Evolutionary conservation across 2,113 vertebrate species (phyloP).

Genomic region (Mustelus asterias): DNA sequence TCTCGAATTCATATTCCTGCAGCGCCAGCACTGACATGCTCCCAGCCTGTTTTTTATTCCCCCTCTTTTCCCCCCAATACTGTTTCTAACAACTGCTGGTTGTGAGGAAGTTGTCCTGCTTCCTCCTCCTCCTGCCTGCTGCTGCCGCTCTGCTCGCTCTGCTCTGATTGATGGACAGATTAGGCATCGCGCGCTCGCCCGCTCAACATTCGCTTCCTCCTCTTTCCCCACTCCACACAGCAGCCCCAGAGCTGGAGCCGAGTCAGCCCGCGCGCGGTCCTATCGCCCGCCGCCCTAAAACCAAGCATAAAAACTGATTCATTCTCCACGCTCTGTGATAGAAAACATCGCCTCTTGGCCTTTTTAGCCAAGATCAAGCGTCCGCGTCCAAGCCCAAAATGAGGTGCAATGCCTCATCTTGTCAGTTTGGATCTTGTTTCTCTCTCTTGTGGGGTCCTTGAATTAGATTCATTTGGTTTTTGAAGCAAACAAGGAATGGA

Average conservation of each 20-base stretch:
- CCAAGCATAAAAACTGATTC: neutral
- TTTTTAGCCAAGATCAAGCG: too few species aligned
- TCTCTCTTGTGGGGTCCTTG: too few species aligned
- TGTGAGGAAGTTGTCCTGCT: conserved; percentile 32
- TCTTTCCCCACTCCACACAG: neutral
- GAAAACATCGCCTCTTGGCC: too few species aligned
- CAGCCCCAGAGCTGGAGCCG: neutral
- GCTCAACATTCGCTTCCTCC: neutral
- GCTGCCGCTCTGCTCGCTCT: neutral
- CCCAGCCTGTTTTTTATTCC: conserved; percentile 44
- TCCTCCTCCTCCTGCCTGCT: neutral
- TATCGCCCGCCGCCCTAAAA: neutral
- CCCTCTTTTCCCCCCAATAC: too few species aligned
- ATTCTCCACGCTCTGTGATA: too few species aligned
- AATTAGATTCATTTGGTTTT: too few species aligned
- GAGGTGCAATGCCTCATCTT: too few species aligned
- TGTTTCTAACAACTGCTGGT: neutral
- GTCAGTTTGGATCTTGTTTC: too few species aligned
- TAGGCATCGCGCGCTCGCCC: neutral
- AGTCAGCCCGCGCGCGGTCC: neutral
- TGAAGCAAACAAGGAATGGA: too few species aligned
- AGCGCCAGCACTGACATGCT: conserved; percentile 93
- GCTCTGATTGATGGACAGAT: neutral
- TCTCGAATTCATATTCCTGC: conserved; percentile 96
- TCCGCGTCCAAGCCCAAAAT: too few species aligned